Base-by-base conservation (phyloP, 2,113 vertebrate species). In the Vimba vimba region DNA sequence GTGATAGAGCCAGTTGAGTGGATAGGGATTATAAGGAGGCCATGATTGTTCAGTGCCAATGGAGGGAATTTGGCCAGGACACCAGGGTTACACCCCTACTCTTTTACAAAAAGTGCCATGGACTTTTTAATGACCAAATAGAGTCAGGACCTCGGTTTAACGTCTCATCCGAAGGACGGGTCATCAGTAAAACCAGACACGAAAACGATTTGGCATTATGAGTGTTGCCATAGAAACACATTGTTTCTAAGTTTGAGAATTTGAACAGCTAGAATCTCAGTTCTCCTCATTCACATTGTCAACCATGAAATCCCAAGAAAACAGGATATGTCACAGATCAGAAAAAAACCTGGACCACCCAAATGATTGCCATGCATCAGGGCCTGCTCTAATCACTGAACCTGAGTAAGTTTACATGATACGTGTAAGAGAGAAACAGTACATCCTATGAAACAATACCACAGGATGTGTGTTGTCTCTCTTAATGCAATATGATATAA, bases 401-500 rank as follows among this genome's bases (percentile, higher is more conserved):
- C 36, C 59, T 11, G 19, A 39, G 52, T 15, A 45, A 15, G 43
- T 12, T 25, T 71, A 83, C 21, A 83, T 57, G 66, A 83, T 74
- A 13, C 15, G 6, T 3, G 68, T 43, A 71, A 52, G 47, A 82
- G 39, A 27, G 30, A 57, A 39, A 71, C 13, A 43, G 52, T 6
- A 36, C 13, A 77, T 79, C 36, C 52, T 79, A 59, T 57, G 52
- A 83, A 83, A 73, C 82, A 39, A 30, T 52, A 82, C 64, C 11
- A n/a, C n/a, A 57, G 23, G 50, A 73, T 36, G 50, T 43, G 21
- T 57, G 64, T 12, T 73, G 68, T 33, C 15, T 59, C 33, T 73
- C 23, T 39, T 27, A 83, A 74, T 74, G 82, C 30, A 82, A 83
- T 55, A 83, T 39, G 82, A 59, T 73, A 83, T 59, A 8, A 57